Evolutionary conservation across 2,888 invertebrate species (phyloP).

Genomic region (Pyrrhosoma nymphula): DNA sequence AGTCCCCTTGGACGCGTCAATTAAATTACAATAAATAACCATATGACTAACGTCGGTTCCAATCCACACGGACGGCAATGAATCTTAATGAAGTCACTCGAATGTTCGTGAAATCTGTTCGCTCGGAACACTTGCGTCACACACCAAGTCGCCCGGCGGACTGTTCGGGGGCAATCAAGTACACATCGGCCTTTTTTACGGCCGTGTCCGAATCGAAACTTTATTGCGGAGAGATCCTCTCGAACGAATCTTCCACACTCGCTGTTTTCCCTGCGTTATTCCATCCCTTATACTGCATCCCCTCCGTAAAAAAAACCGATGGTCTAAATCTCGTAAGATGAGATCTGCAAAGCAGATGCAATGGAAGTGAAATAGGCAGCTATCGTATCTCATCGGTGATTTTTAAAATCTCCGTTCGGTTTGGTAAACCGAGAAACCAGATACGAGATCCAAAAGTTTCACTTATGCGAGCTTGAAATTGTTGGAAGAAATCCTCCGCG

Average conservation of each 20-base stretch:
- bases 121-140: constrained; percentile 35
- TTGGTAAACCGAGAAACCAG: too few relatives aligned
- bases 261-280: not conserved
- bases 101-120: constrained; percentile 38
- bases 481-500: too few relatives aligned
- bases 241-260: not conserved
- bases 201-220: not conserved
- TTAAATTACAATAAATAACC: constrained; percentile 45
- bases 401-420: too few relatives aligned
- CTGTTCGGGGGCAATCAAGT: not conserved
- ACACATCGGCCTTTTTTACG: not conserved
- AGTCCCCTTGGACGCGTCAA: not conserved
- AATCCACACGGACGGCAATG: not conserved
- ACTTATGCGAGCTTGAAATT: too few relatives aligned
- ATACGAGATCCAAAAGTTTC: too few relatives aligned
- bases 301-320: too few relatives aligned
- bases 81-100: constrained; percentile 18
- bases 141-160: not conserved
- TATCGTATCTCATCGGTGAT: too few relatives aligned
- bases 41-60: not conserved
- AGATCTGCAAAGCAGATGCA: too few relatives aligned
- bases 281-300: too few relatives aligned
- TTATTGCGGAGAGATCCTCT: not conserved
- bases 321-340: too few relatives aligned
- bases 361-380: too few relatives aligned